Evolutionary conservation across 2,888 invertebrate genomes (phyloP), one percentile per base, ranked within the genome.

Genomic region (Nomada fabriciana): DNA sequence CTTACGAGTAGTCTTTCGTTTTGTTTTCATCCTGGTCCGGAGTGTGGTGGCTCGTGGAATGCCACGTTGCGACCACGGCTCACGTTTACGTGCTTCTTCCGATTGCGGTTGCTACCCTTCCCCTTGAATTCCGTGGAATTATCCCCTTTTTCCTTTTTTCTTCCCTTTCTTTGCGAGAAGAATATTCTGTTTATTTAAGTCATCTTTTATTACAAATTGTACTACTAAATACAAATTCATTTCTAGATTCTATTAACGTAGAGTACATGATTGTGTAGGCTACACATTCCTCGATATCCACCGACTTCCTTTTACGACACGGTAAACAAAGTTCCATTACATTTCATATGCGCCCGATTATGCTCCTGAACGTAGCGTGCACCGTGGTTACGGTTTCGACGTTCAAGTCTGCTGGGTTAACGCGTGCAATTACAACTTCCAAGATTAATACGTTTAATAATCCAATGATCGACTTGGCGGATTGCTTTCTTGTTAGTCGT

Each of bases 1-100:
- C 72, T 80, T 80, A 82, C 73, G 64, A 73, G 23, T 55, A 42
- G 29, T 74, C 10, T 55, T 68, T 63, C 68, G 63, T 43, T 77
- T 57, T 65, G 70, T 75, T 68, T 76, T 60, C 69, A 20, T 52
- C 63, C 25, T 13, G 42, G 25, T 0, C 0, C 42, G n/a, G 67
- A 53, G 18, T 55, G 55, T 36, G 52, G 50, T 20, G 20, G 7
- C 36, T n/a, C 57, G 43, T 25, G 55, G 42, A 68, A 36, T 13
- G 59, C 50, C 67, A n/a, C 23, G 9, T 2, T 9, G 18, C 43
- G 5, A 50, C 59, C 53, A n/a, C 43, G 18, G 55, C 23, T 67
- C 61, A 36, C 60, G 25, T 42, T 43, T 36, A 42, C 42, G 42
- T 50, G 20, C n/a, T 50, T 52, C 36, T 61, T 52, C 18, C n/a